These are phyloP conservation scores for Montifringilla adamsi DNA, from an alignment of 2,113 vertebrate genomes.

Conservation along the genomic window DNA sequence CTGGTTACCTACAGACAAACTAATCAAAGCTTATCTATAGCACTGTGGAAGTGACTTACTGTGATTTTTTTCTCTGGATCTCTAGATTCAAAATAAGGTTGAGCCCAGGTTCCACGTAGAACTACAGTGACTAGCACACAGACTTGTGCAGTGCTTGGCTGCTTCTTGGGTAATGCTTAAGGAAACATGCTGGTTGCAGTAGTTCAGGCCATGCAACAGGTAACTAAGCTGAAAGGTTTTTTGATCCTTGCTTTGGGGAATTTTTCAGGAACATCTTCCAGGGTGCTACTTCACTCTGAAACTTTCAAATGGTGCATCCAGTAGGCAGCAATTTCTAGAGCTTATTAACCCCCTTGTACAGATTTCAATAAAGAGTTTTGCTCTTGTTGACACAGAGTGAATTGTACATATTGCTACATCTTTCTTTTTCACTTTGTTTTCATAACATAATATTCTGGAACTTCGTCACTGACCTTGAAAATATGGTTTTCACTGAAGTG, in stretches of 20 bases:
- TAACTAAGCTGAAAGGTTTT: neutral
- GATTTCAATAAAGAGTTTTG: neutral
- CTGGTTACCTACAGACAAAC: neutral
- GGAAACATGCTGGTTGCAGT: neutral
- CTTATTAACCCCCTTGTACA: neutral
- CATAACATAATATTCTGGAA: neutral
- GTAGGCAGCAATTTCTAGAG: neutral
- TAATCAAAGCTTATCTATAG: neutral
- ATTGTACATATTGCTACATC: neutral
- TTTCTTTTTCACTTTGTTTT: neutral
- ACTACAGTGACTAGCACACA: neutral
- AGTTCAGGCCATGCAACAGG: neutral
- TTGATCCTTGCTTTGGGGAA: neutral
- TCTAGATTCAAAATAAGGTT: neutral
- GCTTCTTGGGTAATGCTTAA: neutral
- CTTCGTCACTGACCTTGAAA: neutral
- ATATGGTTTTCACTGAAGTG: neutral
- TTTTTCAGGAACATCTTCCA: neutral
- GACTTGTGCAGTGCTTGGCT: neutral
- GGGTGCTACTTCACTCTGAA: neutral
- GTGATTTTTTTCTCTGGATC: neutral
- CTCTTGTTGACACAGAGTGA: neutral
- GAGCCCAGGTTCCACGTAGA: rapidly evolving
- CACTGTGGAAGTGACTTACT: neutral
- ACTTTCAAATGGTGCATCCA: neutral